Conservation (phyloP, 2,113 vertebrate genomes). For the Lampris incognitus region DNA sequence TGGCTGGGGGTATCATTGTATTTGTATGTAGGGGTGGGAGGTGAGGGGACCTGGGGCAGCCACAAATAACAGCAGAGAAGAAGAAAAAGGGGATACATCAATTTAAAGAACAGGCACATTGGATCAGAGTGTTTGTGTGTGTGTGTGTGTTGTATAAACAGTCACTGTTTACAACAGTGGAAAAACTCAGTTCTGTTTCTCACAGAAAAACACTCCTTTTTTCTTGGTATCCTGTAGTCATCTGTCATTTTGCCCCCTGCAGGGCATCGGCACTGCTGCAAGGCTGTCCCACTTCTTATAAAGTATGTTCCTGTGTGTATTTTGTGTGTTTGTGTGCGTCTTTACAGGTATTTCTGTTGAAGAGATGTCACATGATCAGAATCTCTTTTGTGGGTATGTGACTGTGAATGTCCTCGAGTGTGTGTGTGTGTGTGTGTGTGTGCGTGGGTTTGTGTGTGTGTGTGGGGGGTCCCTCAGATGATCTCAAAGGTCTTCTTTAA, state of each 20-base stretch:
- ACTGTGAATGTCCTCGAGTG: neutral
- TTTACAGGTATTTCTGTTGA: neutral
- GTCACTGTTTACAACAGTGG: slow-evolving; percentile 81
- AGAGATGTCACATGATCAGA: too few relatives aligned
- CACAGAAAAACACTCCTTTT: slow-evolving; percentile 75
- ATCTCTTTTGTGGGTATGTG: too few relatives aligned
- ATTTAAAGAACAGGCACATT: slow-evolving; percentile 75
- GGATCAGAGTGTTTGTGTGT: slow-evolving; percentile 65
- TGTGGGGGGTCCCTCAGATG: slow-evolving; percentile 83
- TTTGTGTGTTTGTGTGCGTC: slow-evolving; percentile 18
- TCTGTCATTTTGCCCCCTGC: slow-evolving; percentile 1
- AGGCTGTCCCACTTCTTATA: slow-evolving; percentile 1
- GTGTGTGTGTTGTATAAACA: slow-evolving; percentile 54
- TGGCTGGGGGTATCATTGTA: neutral
- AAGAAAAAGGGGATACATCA: slow-evolving; percentile 27
- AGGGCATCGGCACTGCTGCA: neutral
- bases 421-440: slow-evolving; percentile 4
- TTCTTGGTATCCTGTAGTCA: neutral
- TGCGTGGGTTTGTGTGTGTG: slow-evolving; percentile 2
- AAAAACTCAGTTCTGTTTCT: slow-evolving; percentile 74
- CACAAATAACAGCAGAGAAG: slow-evolving; percentile 54
- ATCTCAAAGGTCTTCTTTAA: slow-evolving; percentile 99
- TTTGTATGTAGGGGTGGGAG: neutral
- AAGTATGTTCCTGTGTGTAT: too few relatives aligned
- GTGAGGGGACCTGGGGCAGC: slow-evolving; percentile 27